Evolutionary conservation across 2,888 invertebrate species (phyloP).

Genomic region (Gymnocheta viridis): DNA sequence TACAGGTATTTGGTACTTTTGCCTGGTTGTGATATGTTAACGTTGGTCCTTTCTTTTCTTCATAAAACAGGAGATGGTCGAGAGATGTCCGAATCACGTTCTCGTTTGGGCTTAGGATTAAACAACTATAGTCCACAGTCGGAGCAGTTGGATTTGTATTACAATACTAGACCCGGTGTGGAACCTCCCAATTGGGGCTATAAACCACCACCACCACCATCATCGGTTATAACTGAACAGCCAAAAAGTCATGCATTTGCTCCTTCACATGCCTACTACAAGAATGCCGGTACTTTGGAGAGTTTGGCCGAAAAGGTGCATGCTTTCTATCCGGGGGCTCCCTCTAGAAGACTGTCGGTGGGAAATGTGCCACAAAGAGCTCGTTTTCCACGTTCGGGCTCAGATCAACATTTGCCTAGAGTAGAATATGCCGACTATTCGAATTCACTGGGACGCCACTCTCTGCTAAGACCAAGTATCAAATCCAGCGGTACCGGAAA

Average conservation of each 20-base stretch:
- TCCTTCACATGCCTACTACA: slow-evolving; percentile 88
- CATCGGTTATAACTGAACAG: slow-evolving; percentile 95
- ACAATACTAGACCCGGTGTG: slow-evolving; percentile 88
- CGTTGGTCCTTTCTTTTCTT: slow-evolving; percentile 67
- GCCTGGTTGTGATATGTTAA: slow-evolving; percentile 78
- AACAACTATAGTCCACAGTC: slow-evolving; percentile 86
- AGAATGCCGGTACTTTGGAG: slow-evolving; percentile 90
- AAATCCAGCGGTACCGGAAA: slow-evolving; percentile 84
- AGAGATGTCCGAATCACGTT: slow-evolving; percentile 90
- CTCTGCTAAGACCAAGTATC: slow-evolving; percentile 90
- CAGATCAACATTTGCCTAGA: slow-evolving; percentile 94
- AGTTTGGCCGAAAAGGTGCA: slow-evolving; percentile 96
- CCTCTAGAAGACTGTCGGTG: slow-evolving; percentile 86
- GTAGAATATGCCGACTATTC: slow-evolving; percentile 94
- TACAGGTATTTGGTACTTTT: slow-evolving; percentile 81
- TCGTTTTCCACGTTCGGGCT: slow-evolving; percentile 92
- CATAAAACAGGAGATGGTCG: slow-evolving; percentile 87
- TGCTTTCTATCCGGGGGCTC: slow-evolving; percentile 89
- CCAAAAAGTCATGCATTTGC: slow-evolving; percentile 94
- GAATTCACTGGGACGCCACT: slow-evolving; percentile 88
- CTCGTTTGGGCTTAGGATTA: slow-evolving; percentile 88
- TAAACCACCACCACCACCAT: slow-evolving; percentile 84
- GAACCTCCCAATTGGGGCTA: slow-evolving; percentile 83
- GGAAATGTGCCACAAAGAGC: slow-evolving; percentile 83
- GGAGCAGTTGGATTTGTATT: slow-evolving; percentile 90